These are phyloP conservation scores for Drosophila fungiperda DNA, from an alignment of 2,888 invertebrate species.

Conservation along the genomic window DNA sequence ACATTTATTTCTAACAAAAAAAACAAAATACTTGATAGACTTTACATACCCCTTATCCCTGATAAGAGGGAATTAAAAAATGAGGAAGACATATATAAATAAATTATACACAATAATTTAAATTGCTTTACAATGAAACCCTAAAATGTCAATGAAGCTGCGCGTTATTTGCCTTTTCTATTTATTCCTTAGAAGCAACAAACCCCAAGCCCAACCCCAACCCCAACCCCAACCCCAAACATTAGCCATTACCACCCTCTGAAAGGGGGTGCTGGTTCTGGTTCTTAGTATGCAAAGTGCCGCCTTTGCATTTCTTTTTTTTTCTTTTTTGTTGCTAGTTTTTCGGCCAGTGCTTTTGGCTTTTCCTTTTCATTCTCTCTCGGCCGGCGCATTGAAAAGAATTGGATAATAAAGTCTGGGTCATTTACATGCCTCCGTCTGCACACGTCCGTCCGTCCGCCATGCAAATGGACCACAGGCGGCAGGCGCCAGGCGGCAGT, in stretches of 20 bases:
- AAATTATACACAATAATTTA: conserved; percentile 78
- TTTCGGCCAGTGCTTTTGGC: conserved; percentile 44
- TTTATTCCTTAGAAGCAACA: conserved; percentile 45
- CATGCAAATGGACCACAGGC: conserved; percentile 46
- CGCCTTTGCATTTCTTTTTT: conserved; percentile 45
- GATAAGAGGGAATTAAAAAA: conserved; percentile 15
- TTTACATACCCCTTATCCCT: neutral
- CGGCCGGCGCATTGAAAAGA: conserved; percentile 52
- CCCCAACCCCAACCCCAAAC: neutral
- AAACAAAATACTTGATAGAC: neutral
- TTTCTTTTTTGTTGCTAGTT: conserved; percentile 6
- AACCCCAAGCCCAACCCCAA: neutral
- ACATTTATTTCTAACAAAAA: neutral
- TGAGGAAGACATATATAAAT: conserved; percentile 46
- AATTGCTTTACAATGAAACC: conserved; percentile 81
- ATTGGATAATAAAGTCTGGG: conserved; percentile 63
- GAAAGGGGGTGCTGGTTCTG: neutral
- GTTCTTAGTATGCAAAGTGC: conserved; percentile 77
- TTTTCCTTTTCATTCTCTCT: conserved; percentile 51
- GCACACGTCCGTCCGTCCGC: neutral
- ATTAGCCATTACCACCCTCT: conserved; percentile 16
- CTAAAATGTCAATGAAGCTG: conserved; percentile 76
- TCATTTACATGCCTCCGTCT: conserved; percentile 16
- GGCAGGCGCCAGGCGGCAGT: conserved; percentile 32
- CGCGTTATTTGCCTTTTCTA: conserved; percentile 70